Conservation (phyloP, 2,888 invertebrate species). For the Folsomia candida region DNA sequence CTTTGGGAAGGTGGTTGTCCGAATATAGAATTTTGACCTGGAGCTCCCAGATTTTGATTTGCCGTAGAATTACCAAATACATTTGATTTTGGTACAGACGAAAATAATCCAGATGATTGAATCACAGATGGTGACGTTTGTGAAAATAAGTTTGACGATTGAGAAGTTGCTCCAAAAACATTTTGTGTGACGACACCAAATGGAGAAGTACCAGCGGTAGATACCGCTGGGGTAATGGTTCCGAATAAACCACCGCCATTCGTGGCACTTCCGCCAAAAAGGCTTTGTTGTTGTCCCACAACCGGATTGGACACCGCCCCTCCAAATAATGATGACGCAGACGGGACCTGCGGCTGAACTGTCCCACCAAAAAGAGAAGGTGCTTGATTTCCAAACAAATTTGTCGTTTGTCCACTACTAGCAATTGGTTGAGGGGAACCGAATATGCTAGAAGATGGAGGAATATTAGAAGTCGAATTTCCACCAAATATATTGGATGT, state of each 20-base stretch:
- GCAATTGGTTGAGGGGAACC: not conserved
- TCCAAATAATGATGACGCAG: constrained; percentile 7
- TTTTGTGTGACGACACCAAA: not conserved
- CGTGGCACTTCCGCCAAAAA: constrained; percentile 23
- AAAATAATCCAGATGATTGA: not conserved
- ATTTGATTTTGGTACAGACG: not conserved
- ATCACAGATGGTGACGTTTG: not conserved
- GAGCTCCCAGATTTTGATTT: not conserved
- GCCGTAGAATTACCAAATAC: not conserved
- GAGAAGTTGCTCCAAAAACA: not conserved
- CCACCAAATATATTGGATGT: not conserved
- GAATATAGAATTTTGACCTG: not conserved
- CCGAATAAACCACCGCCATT: constrained; percentile 7
- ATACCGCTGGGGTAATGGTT: not conserved
- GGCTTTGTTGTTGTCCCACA: constrained; percentile 2
- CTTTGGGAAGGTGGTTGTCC: constrained; percentile 22
- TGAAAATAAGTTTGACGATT: not conserved
- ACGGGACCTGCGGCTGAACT: not conserved
- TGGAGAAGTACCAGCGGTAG: not conserved
- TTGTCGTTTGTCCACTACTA: not conserved
- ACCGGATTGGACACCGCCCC: not conserved
- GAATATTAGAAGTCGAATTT: not conserved
- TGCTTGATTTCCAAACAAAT: not conserved
- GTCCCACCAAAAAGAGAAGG: constrained; percentile 2
- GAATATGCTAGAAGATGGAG: constrained; percentile 3